Evolutionary conservation across 2,113 vertebrate species (phyloP).

Genomic region (Prietella phreatophila): DNA sequence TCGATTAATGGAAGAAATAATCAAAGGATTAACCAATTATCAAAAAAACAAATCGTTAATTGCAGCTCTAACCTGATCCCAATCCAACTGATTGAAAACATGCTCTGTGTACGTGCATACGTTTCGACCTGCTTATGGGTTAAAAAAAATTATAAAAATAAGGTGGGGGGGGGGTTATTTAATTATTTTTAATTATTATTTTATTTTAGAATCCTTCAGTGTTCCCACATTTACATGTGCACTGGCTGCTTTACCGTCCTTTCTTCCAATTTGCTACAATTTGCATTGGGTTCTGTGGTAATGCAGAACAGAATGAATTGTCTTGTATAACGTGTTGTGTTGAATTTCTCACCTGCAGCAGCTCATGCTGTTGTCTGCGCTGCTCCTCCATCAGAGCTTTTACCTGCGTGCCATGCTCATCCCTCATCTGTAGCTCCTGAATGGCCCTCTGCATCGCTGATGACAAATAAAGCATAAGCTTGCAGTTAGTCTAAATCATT

Average conservation of each 20-base stretch:
- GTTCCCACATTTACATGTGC: background rate
- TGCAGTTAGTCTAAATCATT: background rate
- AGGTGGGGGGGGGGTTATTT: too few species aligned
- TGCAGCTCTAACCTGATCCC: background rate
- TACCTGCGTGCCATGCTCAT: conserved; percentile 58
- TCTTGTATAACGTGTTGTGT: conserved; percentile 15
- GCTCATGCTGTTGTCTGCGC: conserved; percentile 61
- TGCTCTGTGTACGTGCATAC: background rate
- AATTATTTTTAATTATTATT: too few species aligned
- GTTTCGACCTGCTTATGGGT: background rate
- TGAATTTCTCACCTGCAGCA: conserved; percentile 63
- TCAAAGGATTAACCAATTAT: too few species aligned
- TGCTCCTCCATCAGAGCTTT: conserved; percentile 65
- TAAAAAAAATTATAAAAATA: too few species aligned
- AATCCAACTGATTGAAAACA: background rate
- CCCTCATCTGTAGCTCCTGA: conserved; percentile 54
- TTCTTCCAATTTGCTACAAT: background rate
- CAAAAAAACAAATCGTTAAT: too few species aligned
- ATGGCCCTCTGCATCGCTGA: conserved; percentile 14
- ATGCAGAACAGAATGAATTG: background rate
- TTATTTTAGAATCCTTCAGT: background rate
- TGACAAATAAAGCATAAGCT: conserved; percentile 18
- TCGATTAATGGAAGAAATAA: too few species aligned
- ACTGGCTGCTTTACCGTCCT: background rate
- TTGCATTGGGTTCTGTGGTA: background rate